These are phyloP conservation scores for Pseudomyrmex concolor DNA, from an alignment of 1,140 invertebrate species.

Conservation along the genomic window DNA sequence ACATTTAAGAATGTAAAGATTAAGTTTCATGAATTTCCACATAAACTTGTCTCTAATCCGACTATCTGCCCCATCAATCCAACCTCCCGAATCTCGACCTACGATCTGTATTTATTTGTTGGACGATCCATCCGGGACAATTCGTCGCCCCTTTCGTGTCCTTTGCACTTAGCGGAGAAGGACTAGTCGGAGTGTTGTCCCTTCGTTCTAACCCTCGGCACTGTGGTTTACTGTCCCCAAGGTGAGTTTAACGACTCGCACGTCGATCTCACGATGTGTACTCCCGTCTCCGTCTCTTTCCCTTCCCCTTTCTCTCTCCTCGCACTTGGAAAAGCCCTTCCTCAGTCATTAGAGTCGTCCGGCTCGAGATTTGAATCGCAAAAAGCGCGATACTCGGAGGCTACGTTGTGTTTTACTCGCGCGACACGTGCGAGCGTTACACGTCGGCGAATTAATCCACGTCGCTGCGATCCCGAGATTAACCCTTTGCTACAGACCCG, in stretches of 20 bases:
- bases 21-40: background rate
- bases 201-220: conserved; percentile 55
- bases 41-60: background rate
- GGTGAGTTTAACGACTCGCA: conserved; percentile 73
- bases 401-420: conserved; percentile 61
- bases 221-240: conserved; percentile 70
- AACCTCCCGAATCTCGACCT: conserved; percentile 23
- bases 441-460: conserved; percentile 60
- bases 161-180: conserved; percentile 36
- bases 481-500: conserved; percentile 40
- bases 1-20: background rate
- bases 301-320: background rate
- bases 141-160: conserved; percentile 28
- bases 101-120: conserved; percentile 55
- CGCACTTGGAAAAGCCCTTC: conserved; percentile 43
- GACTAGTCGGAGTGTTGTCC: conserved; percentile 15
- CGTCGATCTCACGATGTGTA: conserved; percentile 67
- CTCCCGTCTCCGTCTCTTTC: conserved; percentile 25
- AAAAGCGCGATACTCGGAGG: conserved; percentile 65
- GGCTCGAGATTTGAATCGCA: conserved; percentile 70
- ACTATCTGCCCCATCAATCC: background rate
- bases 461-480: conserved; percentile 52
- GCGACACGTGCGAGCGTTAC: conserved; percentile 57
- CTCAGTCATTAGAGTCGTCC: conserved; percentile 63
- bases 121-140: conserved; percentile 17